Conservation (phyloP, 2,113 vertebrate species). For the Rhinolophus sinicus region DNA sequence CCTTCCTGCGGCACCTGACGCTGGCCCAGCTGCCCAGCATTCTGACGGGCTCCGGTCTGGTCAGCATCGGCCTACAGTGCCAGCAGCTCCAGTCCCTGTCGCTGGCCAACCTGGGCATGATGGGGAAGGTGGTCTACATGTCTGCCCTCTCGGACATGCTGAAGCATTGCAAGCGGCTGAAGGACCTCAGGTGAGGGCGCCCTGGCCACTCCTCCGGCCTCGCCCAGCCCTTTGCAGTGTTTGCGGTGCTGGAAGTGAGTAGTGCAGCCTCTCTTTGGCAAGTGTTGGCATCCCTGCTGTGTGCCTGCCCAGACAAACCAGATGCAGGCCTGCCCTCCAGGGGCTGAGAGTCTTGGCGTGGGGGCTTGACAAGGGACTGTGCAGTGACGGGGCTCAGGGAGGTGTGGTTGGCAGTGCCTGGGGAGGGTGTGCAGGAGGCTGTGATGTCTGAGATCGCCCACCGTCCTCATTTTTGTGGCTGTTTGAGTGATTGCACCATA, state of each 20-base stretch:
- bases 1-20: conserved; percentile 90
- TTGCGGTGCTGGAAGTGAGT: background rate
- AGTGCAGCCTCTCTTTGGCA: rapidly evolving
- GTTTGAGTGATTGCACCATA: rapidly evolving
- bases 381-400: rapidly evolving
- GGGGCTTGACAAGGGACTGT: rapidly evolving
- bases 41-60: conserved; percentile 91
- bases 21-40: conserved; percentile 95
- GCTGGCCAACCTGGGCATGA: conserved; percentile 94
- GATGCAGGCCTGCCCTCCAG: background rate
- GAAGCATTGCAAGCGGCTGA: conserved; percentile 91
- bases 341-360: background rate
- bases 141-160: conserved; percentile 92
- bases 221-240: background rate
- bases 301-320: rapidly evolving
- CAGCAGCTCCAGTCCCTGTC: conserved; percentile 92
- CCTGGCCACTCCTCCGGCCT: rapidly evolving
- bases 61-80: conserved; percentile 91
- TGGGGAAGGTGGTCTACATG: conserved; percentile 93
- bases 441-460: rapidly evolving
- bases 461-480: rapidly evolving
- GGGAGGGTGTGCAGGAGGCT: rapidly evolving
- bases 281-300: rapidly evolving
- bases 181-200: conserved; percentile 94
- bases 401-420: rapidly evolving